These are phyloP conservation scores for Eulemur coronatus DNA, from an alignment of 2,797 vertebrate species.

Conservation along the genomic window DNA sequence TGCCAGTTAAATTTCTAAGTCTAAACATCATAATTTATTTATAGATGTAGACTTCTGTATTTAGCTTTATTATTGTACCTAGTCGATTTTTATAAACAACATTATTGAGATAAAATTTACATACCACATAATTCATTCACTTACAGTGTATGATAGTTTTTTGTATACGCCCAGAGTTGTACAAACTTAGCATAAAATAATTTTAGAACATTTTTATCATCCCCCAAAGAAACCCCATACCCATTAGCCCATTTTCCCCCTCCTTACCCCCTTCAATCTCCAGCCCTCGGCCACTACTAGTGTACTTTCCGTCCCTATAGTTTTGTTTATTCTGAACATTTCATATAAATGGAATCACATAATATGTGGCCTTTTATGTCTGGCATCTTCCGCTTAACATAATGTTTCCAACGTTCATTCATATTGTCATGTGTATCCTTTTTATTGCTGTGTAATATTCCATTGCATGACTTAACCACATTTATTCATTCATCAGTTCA, in stretches of 20 bases:
- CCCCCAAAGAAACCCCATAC: neutral
- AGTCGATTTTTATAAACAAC: neutral
- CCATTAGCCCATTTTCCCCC: neutral
- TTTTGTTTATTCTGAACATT: neutral
- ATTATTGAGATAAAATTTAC: neutral
- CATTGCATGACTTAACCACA: neutral
- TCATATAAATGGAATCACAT: neutral
- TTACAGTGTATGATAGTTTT: neutral
- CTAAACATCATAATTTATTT: neutral
- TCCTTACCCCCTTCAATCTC: neutral
- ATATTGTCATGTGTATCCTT: neutral
- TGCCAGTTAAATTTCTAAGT: neutral
- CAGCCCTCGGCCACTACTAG: neutral
- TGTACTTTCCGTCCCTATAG: neutral
- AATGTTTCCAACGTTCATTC: neutral
- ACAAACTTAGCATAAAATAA: neutral
- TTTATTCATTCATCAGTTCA: neutral
- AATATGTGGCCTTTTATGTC: neutral
- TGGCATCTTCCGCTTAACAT: neutral
- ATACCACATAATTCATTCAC: neutral
- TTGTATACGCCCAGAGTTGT: neutral
- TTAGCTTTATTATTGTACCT: neutral
- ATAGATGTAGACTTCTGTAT: neutral
- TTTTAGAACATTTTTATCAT: neutral
- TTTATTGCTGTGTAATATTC: neutral